These are phyloP conservation scores for Papilio glaucus DNA, from an alignment of 1,140 invertebrate species.

Conservation along the genomic window DNA sequence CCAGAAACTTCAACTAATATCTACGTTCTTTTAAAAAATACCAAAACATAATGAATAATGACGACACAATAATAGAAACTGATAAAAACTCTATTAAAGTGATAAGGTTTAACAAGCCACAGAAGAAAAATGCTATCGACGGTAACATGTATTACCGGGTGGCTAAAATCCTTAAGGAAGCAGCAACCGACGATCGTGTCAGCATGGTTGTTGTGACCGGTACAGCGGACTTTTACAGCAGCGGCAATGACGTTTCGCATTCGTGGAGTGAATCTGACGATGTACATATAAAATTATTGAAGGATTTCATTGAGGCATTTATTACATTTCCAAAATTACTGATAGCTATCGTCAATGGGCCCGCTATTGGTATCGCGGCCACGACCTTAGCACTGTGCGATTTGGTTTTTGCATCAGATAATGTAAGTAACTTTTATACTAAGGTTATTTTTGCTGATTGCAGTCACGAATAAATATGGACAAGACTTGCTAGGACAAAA, in stretches of 20 bases:
- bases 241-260: conserved; percentile 92
- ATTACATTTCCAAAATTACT: conserved; percentile 96
- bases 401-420: conserved; percentile 91
- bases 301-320: conserved; percentile 89
- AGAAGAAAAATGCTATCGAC: conserved; percentile 92
- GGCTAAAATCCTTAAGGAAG: conserved; percentile 86
- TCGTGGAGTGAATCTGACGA: conserved; percentile 39
- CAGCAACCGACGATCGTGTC: conserved; percentile 86
- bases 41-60: conserved; percentile 43
- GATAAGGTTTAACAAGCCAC: conserved; percentile 89
- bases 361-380: conserved; percentile 95
- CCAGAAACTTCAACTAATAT: background rate
- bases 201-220: conserved; percentile 89
- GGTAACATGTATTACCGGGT: conserved; percentile 88
- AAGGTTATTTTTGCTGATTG: too few relatives aligned
- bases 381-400: conserved; percentile 94
- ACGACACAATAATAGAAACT: conserved; percentile 57
- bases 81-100: conserved; percentile 65
- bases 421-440: conserved; percentile 63
- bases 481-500: too few relatives aligned
- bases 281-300: conserved; percentile 67
- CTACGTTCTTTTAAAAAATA: background rate
- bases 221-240: conserved; percentile 91
- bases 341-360: conserved; percentile 95
- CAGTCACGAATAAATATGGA: too few relatives aligned